A percentile compares a stretch with the other conserved stretches of the same genome.
phyloP scores from a whole-genome alignment of 2,113 vertebrate species.

The Crotalus helleri region DNA sequence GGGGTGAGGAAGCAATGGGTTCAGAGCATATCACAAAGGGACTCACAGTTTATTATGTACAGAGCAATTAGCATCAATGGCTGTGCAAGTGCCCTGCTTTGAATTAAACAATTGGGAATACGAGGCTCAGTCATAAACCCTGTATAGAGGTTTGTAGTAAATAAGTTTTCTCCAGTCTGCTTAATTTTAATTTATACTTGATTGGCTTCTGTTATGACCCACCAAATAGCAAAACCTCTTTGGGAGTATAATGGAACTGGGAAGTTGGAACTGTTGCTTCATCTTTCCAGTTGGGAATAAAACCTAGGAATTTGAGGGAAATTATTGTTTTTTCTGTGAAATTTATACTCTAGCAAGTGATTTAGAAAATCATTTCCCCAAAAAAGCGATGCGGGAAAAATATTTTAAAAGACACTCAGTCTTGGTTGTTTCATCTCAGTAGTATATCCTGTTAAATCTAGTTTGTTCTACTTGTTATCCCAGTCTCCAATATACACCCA shows the following conservation, averaged over 20 bases:
- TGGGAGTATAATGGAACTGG: not conserved
- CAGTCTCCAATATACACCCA: not conserved
- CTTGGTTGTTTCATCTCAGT: not conserved
- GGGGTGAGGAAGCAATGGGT: not conserved
- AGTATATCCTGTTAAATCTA: not conserved
- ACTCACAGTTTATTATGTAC: constrained; percentile 10
- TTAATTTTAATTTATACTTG: not conserved
- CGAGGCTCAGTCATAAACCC: not conserved
- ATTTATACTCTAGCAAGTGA: not conserved
- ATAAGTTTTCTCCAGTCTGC: not conserved
- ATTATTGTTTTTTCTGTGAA: not conserved
- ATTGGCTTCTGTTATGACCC: not conserved
- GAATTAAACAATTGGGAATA: not conserved
- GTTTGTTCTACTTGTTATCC: not conserved
- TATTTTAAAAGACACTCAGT: not conserved
- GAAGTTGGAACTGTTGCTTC: not conserved
- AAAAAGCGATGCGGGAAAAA: not conserved
- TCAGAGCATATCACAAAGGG: constrained; percentile 6
- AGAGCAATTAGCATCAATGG: not conserved
- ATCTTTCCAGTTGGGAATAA: not conserved
- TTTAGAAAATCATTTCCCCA: not conserved
- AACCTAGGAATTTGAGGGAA: not conserved
- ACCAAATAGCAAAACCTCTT: not conserved
- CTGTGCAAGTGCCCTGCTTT: not conserved
- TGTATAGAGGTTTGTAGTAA: not conserved